phyloP scores from a whole-genome alignment of 2,797 vertebrate species.

The Enteromius paludinosus region DNA sequence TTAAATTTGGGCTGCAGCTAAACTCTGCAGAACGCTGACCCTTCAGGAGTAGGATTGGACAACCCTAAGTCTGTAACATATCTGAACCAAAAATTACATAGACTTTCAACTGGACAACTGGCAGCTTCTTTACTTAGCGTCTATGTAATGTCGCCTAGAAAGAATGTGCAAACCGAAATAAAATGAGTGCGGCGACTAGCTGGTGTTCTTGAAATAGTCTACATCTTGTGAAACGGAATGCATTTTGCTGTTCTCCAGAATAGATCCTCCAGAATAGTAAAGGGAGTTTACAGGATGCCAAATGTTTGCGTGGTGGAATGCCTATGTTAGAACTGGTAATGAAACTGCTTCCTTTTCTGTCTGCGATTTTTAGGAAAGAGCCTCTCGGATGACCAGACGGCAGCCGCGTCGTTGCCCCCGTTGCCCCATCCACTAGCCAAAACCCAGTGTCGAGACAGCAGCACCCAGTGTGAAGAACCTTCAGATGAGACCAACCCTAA shows the following conservation, averaged over 20 bases:
- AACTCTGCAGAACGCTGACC: neutral
- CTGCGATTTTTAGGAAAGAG: slow-evolving; percentile 76
- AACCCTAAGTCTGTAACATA: slow-evolving; percentile 3
- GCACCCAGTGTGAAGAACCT: slow-evolving; percentile 83
- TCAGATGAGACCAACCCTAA: slow-evolving; percentile 51
- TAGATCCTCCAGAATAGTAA: slow-evolving; percentile 76
- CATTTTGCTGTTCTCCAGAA: slow-evolving; percentile 74
- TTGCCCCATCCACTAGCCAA: slow-evolving; percentile 67
- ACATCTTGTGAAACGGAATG: slow-evolving; percentile 70
- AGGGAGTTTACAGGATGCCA: slow-evolving; percentile 65
- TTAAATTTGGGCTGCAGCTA: neutral
- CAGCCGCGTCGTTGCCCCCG: slow-evolving; percentile 53
- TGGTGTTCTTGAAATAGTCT: slow-evolving; percentile 69
- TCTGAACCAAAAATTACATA: slow-evolving; percentile 33
- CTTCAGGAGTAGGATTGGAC: neutral
- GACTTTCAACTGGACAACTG: slow-evolving; percentile 70
- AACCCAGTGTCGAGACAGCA: slow-evolving; percentile 80
- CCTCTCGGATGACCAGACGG: slow-evolving; percentile 80
- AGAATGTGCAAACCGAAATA: slow-evolving; percentile 73
- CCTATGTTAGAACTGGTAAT: slow-evolving; percentile 57
- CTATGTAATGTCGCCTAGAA: slow-evolving; percentile 62
- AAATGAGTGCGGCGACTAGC: slow-evolving; percentile 55
- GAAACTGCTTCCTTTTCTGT: slow-evolving; percentile 67
- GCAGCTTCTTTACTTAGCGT: slow-evolving; percentile 46
- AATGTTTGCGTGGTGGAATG: slow-evolving; percentile 63